Conservation (phyloP, 2,888 invertebrate species). For the Chironomus tentans region DNA sequence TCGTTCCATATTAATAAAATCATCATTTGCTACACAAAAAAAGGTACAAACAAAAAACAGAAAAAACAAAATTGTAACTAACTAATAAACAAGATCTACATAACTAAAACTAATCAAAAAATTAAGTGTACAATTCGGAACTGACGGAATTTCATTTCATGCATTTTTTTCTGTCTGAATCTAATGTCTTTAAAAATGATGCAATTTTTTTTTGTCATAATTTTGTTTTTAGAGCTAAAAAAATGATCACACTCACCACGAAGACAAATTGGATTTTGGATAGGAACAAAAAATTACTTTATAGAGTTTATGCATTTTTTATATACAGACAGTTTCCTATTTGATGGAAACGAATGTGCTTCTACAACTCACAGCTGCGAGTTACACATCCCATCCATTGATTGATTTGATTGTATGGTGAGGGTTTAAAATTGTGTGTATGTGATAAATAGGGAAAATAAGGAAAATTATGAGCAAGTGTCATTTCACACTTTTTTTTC, state of each 20-base stretch:
- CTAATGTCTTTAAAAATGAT: not conserved
- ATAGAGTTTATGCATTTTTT: not conserved
- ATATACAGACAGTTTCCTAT: conserved; percentile 7
- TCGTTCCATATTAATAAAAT: conserved; percentile 8
- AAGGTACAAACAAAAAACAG: not conserved
- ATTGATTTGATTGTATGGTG: not conserved
- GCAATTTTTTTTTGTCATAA: not conserved
- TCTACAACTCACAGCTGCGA: conserved; percentile 19
- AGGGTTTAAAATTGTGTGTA: not conserved
- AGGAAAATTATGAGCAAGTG: not conserved
- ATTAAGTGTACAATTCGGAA: not conserved
- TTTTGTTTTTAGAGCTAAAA: not conserved
- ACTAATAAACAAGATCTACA: not conserved
- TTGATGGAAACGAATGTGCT: conserved; percentile 20
- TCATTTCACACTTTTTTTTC: not conserved
- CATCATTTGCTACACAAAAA: not conserved
- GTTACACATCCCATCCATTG: not conserved
- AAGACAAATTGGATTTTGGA: not conserved
- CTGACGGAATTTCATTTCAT: not conserved
- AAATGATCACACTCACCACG: not conserved
- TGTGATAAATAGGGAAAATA: not conserved
- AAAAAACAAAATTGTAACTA: not conserved
- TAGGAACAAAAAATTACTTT: not conserved
- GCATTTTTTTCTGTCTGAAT: not conserved
- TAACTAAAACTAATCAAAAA: not conserved